Evolutionary conservation across 2,797 vertebrate genomes (phyloP), one percentile per base, ranked within the genome.

Genomic region (Onychomys torridus): DNA sequence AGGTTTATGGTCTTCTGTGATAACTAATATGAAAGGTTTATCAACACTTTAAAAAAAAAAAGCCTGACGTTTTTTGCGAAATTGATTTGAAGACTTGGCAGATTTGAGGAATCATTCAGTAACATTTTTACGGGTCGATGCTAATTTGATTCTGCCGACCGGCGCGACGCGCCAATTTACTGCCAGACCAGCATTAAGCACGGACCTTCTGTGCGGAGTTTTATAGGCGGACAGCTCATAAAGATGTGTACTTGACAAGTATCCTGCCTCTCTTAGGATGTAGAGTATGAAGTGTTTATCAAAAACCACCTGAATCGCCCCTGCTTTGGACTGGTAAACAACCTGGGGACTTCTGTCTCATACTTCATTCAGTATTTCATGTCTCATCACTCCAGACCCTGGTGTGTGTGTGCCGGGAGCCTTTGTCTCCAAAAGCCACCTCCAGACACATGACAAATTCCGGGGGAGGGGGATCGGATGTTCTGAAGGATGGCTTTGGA

Each of bases 101-200:
- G 96, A 96, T 98, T 98, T 96, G 97, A 97, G 97, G 98, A 98
- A 97, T 97, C 96, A 79, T 97, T 97, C 97, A 97, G 98, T 97
- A 98, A 92, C 81, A 19, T 97, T 98, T 90, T 98, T 98, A 95
- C 1, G 65, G 97, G 98, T 98, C 98, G 19, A 95, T 98, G 98
- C 96, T 98, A 97, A 98, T 98, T 98, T 97, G 98, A 98, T 97
- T 97, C 98, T 95, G 96, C 0, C 0, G 96, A 97, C 95, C 95
- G 65, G 5, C 91, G 95, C 61, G 14, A 88, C 34, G 61, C 61
- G 96, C 98, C 98, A 97, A 78, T 97, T 98, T 97, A 95, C 96
- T 98, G 98, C 98, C 98, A 98, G 96, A 96, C 96, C 86, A 89
- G 59, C 98, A 97, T 97, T 98, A 98, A 98, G 97, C 91, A 93